A percentile compares a stretch with the other conserved stretches of the same genome.
These are phyloP conservation scores for Festucalex cinctus DNA, from an alignment of 2,113 vertebrate genomes.

Conservation along the genomic window DNA sequence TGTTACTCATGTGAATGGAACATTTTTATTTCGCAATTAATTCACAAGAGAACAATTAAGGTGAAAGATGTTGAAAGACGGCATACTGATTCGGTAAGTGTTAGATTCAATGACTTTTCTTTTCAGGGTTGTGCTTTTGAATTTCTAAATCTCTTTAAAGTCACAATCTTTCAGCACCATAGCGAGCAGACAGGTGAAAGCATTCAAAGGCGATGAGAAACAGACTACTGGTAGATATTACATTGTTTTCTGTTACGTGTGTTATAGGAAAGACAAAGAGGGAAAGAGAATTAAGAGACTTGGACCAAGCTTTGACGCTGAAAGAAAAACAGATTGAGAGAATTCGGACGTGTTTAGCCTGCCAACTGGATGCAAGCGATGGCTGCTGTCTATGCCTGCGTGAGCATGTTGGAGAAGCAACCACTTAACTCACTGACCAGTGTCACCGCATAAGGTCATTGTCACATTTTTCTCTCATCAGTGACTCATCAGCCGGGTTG, in stretches of 20 bases:
- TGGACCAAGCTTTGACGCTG: conserved; percentile 1
- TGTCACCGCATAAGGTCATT: conserved; percentile 20
- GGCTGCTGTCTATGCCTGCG: conserved; percentile 15
- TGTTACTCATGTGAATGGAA: neutral
- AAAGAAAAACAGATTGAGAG: neutral
- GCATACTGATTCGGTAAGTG: conserved; percentile 42
- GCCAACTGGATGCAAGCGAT: conserved; percentile 7
- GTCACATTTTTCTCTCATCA: conserved; percentile 21
- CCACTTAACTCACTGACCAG: conserved; percentile 49
- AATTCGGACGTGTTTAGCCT: conserved; percentile 7
- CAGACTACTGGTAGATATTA: neutral
- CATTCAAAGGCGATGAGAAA: conserved; percentile 8
- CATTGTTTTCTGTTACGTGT: conserved; percentile 8
- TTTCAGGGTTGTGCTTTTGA: conserved; percentile 19
- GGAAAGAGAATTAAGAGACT: conserved; percentile 9
- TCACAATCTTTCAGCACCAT: conserved; percentile 42
- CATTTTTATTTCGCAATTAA: conserved; percentile 27
- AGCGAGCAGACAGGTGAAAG: conserved; percentile 31
- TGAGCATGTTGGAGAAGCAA: conserved; percentile 44
- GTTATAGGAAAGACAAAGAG: conserved; percentile 1
- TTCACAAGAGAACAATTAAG: conserved; percentile 35
- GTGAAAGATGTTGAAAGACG: conserved; percentile 20
- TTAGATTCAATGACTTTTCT: conserved; percentile 16
- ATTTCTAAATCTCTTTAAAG: conserved; percentile 41
- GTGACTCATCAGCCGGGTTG: conserved; percentile 11